Percentiles rank a stretch among this genome's conserved stretches.
These are phyloP conservation scores for Trimorus sp. DNA, from an alignment of 2,888 invertebrate species.

Conservation along the genomic window DNA sequence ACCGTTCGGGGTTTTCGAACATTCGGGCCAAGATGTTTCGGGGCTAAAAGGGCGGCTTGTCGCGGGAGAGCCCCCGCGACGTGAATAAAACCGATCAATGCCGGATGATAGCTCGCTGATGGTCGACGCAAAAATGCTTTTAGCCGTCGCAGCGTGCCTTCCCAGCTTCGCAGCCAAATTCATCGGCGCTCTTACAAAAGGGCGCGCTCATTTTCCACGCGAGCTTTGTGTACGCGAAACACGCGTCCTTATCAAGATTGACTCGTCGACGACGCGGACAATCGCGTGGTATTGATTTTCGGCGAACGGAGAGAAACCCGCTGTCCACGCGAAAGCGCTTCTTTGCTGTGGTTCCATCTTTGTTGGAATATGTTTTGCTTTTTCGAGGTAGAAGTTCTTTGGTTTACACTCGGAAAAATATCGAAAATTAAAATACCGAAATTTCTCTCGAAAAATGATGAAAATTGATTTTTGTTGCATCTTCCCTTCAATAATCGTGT, in stretches of 20 bases:
- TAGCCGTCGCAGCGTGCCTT: constrained; percentile 76
- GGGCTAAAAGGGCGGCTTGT: too few relatives aligned
- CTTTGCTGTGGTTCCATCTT: too few relatives aligned
- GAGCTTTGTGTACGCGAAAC: constrained; percentile 19
- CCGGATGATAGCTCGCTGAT: constrained; percentile 77
- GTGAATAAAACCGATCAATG: constrained; percentile 79
- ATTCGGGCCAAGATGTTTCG: too few relatives aligned
- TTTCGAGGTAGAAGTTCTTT: too few relatives aligned
- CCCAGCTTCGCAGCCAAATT: constrained; percentile 61
- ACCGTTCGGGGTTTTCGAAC: not conserved
- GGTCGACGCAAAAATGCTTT: constrained; percentile 81
- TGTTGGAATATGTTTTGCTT: too few relatives aligned
- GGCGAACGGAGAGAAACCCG: not conserved
- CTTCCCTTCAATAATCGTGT: too few relatives aligned
- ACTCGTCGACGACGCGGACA: constrained; percentile 7
- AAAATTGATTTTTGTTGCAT: too few relatives aligned
- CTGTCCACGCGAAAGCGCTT: too few relatives aligned
- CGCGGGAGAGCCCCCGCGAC: constrained; percentile 65
- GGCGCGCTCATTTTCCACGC: constrained; percentile 43
- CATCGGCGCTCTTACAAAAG: constrained; percentile 55
- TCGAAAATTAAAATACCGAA: too few relatives aligned
- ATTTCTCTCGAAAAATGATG: too few relatives aligned
- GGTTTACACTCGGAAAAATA: too few relatives aligned
- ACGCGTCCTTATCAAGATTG: constrained; percentile 26
- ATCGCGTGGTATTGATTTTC: not conserved